Evolutionary conservation across 2,888 invertebrate species (phyloP).

Genomic region (Pseudococcus longispinus): DNA sequence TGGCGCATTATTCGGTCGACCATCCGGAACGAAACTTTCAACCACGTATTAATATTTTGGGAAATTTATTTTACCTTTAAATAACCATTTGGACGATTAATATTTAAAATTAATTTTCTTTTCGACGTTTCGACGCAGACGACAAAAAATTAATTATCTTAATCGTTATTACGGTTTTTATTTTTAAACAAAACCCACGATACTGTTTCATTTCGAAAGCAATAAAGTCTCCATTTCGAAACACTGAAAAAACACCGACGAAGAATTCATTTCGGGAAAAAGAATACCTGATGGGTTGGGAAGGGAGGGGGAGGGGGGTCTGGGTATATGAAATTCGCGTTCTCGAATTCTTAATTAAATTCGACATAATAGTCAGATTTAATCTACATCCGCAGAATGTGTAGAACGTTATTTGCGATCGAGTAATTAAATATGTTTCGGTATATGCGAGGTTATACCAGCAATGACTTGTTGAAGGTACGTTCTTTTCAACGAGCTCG

Average conservation of each 20-base stretch:
- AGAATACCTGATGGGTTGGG: not conserved
- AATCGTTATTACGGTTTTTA: not conserved
- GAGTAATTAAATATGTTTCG: constrained; percentile 5
- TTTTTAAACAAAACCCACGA: no score
- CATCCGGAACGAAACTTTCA: not conserved
- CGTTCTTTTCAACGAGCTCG: not conserved
- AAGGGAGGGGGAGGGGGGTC: no score
- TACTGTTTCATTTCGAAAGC: no score
- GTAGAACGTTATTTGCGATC: constrained; percentile 12
- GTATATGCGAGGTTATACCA: not conserved
- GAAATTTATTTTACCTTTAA: no score
- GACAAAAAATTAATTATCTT: not conserved
- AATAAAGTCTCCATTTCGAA: no score
- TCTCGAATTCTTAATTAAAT: not conserved
- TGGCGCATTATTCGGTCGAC: not conserved
- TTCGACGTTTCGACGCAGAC: no score
- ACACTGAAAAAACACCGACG: not conserved
- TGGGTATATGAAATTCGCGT: not conserved
- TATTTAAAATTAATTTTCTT: no score
- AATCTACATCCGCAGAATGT: not conserved
- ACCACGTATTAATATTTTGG: not conserved
- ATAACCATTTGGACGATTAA: no score
- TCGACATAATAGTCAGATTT: constrained; percentile 11
- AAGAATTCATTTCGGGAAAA: not conserved
- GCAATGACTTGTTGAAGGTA: not conserved